A percentile compares a stretch with the other conserved stretches of the same genome.
These are phyloP conservation scores for Harlomillsia oculata DNA, from an alignment of 1,140 invertebrate species.

Conservation along the genomic window DNA sequence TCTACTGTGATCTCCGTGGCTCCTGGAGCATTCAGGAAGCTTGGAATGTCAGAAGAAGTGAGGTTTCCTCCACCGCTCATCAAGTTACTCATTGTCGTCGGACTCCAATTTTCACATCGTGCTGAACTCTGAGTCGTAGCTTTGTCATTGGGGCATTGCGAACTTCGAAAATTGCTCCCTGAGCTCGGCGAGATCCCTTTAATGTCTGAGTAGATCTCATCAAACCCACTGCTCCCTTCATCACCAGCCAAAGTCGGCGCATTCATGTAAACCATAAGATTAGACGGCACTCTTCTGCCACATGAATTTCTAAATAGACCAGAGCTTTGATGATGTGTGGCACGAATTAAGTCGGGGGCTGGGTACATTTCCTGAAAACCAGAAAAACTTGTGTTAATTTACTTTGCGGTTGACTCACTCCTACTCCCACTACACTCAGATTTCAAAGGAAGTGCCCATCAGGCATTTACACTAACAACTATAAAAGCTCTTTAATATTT, in stretches of 20 bases:
- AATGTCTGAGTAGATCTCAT: conserved; percentile 9
- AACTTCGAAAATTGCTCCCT: neutral
- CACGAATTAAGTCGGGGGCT: conserved; percentile 24
- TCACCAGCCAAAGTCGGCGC: neutral
- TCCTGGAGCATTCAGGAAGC: no score
- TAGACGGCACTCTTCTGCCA: neutral
- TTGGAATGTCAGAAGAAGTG: no score
- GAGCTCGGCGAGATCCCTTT: conserved; percentile 1
- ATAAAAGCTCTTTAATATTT: no score
- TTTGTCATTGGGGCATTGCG: neutral
- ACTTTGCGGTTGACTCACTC: no score
- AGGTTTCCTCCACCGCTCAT: no score
- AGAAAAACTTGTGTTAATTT: no score
- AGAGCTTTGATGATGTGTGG: conserved; percentile 8
- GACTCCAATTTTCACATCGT: neutral
- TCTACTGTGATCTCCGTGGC: no score
- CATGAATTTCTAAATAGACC: neutral
- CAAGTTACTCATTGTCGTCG: no score
- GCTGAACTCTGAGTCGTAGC: no score
- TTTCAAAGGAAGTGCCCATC: no score
- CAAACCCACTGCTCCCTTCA: neutral
- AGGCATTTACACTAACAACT: no score
- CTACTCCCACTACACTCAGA: no score
- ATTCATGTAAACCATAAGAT: neutral
- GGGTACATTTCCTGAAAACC: conserved; percentile 13